Base-by-base conservation (phyloP, 1,140 invertebrate genomes). In the Drosophila ohnishii region DNA sequence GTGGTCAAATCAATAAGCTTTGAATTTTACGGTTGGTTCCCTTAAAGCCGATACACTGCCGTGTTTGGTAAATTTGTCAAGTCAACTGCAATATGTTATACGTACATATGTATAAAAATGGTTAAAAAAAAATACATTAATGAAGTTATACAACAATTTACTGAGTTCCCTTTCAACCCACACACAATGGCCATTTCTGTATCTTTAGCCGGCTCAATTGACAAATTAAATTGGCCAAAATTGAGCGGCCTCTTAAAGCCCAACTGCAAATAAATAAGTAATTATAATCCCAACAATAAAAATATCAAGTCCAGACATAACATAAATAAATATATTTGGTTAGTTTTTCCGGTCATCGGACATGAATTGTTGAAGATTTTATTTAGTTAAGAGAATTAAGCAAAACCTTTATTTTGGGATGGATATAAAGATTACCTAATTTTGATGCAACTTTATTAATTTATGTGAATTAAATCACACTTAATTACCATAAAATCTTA, bases 121-220 rank as follows among this genome's bases (percentile, higher is more conserved):
- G 5, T 14, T 19, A 2, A 35, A 53, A 53, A 53, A 19, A 53
- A 22, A 51, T 22, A 37, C 13, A 53, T 37, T 37, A 37, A 53
- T 53, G 51, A 53, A 53, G 51, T 53, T 53, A 53, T 53, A 53
- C 51, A 53, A 53, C 48, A 19, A 8, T 13, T 51, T 34, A 51
- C 19, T 19, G 51, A 37, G 37, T 53, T 53, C 51, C 51, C 51
- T 53, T 53, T 53, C 51, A 35, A 53, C 51, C 51, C 19, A 53
- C 50, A 8, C 50, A 53, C 32, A 53, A 53, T n/a, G 51, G 51
- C 51, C 51, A 53, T 37, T 53, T 53, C 51, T 35, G 51, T 53
- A 53, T 14, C 16, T 53, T 53, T 35, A 61, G 59, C 59, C 59
- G 59, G 59, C 45, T 61, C 59, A 61, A 53, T 53, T 53, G 16